Percentiles rank a stretch among this genome's conserved stretches.
Evolutionary conservation across 1,140 invertebrate genomes (phyloP).

Genomic region (Anadara kagoshimensis): DNA sequence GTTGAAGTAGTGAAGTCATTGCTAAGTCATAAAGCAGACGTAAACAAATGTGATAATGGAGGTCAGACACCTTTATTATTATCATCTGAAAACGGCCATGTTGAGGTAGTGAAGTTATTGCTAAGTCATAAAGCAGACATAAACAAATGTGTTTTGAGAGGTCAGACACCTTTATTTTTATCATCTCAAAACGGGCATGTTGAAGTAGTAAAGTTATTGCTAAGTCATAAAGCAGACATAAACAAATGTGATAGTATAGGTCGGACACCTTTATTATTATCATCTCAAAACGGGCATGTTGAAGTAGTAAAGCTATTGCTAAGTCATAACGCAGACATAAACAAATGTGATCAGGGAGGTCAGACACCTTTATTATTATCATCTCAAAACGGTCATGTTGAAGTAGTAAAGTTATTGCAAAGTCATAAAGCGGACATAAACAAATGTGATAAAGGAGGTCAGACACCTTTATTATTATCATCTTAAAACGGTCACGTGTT

Average conservation of each 20-base stretch:
- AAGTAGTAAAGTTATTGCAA: background rate
- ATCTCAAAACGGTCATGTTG: background rate
- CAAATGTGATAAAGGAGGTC: background rate
- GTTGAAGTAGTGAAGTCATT: too few relatives aligned
- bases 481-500: too few relatives aligned
- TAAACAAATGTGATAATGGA: too few relatives aligned
- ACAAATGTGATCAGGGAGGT: background rate
- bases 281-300: background rate
- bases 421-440: background rate
- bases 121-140: too few relatives aligned
- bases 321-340: background rate
- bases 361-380: background rate
- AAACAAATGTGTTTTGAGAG: background rate
- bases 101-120: too few relatives aligned
- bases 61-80: too few relatives aligned
- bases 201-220: slow-evolving; percentile 4
- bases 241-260: background rate
- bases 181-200: too few relatives aligned
- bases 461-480: too few relatives aligned
- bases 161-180: too few relatives aligned
- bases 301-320: slow-evolving; percentile 2
- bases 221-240: background rate
- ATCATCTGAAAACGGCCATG: too few relatives aligned
- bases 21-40: too few relatives aligned
- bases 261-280: background rate